phyloP scores from a whole-genome alignment of 2,797 vertebrate genomes.

The Rhynchonycteris naso region DNA sequence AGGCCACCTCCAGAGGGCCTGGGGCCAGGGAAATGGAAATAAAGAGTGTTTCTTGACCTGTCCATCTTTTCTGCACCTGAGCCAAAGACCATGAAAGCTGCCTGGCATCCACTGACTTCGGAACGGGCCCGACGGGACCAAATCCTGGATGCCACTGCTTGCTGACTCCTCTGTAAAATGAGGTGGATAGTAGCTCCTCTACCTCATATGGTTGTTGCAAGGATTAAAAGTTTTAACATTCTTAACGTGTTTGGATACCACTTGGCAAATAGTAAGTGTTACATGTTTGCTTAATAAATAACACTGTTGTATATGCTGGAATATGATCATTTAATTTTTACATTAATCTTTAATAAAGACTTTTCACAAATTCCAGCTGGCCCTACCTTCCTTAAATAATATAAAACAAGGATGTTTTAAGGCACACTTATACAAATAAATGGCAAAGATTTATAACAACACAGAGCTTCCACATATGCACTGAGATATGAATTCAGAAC shows the following conservation, averaged over 20 bases:
- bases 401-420: constrained; percentile 14
- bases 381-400: constrained; percentile 24
- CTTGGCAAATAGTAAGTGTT: constrained; percentile 6
- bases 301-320: background rate
- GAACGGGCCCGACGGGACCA: background rate
- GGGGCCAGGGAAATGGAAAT: background rate
- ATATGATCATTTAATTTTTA: constrained; percentile 40
- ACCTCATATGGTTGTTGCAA: background rate
- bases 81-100: background rate
- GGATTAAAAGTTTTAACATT: background rate
- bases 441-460: background rate
- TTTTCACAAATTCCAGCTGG: constrained; percentile 37
- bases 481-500: constrained; percentile 45
- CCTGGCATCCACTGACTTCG: background rate
- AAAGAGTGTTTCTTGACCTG: background rate
- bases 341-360: constrained; percentile 48
- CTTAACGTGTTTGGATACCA: constrained; percentile 33
- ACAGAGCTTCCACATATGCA: background rate
- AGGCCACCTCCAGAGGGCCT: background rate
- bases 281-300: constrained; percentile 59
- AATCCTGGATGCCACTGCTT: background rate
- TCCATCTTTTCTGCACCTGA: background rate
- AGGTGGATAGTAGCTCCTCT: background rate
- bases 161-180: background rate
- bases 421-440: constrained; percentile 42